A percentile compares a stretch with the other conserved stretches of the same genome.
phyloP scores from a whole-genome alignment of 2,797 vertebrate genomes.

The Micrastur ruficollis region DNA sequence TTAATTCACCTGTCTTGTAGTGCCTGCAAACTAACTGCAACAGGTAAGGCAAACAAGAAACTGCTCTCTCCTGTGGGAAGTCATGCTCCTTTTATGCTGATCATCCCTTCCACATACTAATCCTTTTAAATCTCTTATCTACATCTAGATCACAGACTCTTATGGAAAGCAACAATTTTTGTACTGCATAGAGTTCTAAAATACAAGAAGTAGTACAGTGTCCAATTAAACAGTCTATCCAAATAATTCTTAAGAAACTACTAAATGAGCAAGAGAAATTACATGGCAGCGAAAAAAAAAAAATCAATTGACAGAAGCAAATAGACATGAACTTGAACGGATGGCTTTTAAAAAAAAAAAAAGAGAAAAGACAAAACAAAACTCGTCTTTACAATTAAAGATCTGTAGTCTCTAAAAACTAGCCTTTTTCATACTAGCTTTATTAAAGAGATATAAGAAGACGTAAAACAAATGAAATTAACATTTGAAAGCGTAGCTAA shows the following conservation, averaged over 20 bases:
- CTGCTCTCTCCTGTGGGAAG: neutral
- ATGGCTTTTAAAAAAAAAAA: neutral
- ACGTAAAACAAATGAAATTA: neutral
- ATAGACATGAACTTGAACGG: neutral
- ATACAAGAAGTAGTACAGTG: neutral
- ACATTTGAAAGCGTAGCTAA: neutral
- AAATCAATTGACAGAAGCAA: neutral
- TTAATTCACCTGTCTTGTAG: neutral
- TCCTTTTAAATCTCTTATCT: neutral
- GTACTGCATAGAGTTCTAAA: neutral
- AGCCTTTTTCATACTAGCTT: neutral
- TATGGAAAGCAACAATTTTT: neutral
- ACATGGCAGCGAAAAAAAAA: neutral
- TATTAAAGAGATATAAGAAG: neutral
- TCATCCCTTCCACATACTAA: neutral
- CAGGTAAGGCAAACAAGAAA: neutral
- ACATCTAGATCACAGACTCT: neutral
- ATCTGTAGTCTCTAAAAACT: neutral
- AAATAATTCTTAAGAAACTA: neutral
- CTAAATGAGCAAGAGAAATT: neutral
- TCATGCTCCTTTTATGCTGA: neutral
- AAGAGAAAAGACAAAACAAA: neutral
- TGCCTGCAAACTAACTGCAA: neutral
- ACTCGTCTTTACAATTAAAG: neutral
- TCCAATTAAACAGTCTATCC: neutral